Evolutionary conservation across 2,797 vertebrate genomes (phyloP).

Genomic region (Spheniscus humboldti): DNA sequence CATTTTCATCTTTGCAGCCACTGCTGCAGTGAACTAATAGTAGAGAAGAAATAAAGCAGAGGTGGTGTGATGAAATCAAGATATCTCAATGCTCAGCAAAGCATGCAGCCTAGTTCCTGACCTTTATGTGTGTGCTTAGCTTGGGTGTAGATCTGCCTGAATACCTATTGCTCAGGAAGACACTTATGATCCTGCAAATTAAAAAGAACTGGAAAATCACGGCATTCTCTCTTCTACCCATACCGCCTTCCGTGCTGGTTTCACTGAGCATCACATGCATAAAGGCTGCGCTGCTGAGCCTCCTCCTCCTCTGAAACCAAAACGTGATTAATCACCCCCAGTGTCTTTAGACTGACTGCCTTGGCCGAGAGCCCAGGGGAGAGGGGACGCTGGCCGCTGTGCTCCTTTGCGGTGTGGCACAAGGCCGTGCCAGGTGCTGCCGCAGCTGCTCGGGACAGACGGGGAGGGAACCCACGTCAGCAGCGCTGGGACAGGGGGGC

Average conservation of each 20-base stretch:
- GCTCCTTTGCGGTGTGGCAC: neutral
- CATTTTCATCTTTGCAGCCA: neutral
- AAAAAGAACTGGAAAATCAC: neutral
- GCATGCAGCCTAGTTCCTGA: neutral
- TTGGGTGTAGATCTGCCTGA: neutral
- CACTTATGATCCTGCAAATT: neutral
- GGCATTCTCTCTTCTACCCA: neutral
- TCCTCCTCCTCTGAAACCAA: neutral
- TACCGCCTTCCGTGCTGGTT: neutral
- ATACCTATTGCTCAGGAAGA: neutral
- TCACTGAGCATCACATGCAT: neutral
- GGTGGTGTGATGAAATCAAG: neutral
- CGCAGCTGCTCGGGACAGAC: neutral
- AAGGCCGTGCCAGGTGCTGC: neutral
- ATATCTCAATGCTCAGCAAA: neutral
- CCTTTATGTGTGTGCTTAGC: neutral
- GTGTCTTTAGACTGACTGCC: neutral
- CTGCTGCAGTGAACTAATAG: neutral
- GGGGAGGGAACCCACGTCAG: neutral
- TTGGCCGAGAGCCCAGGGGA: neutral
- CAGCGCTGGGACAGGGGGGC: neutral
- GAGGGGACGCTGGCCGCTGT: neutral
- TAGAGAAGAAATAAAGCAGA: neutral
- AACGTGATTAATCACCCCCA: neutral
- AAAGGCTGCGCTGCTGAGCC: neutral